phyloP scores from a whole-genome alignment of 1,140 invertebrate species.

The Drosophila auraria region DNA sequence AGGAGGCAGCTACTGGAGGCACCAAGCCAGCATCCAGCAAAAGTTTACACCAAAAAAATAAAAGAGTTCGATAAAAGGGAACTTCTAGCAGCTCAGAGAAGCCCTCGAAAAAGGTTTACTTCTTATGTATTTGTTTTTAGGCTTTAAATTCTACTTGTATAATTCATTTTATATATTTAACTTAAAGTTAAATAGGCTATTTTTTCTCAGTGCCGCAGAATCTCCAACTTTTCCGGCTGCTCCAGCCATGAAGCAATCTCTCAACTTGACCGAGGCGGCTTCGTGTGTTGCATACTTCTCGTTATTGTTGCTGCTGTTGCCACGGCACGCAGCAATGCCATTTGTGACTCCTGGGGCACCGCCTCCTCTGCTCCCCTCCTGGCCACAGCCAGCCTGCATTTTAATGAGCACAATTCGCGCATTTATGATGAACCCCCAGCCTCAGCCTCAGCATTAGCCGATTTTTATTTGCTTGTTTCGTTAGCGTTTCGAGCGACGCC shows the following conservation, averaged over 20 bases:
- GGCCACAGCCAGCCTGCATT: conserved; percentile 65
- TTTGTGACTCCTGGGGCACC: conserved; percentile 66
- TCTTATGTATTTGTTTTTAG: too few species aligned
- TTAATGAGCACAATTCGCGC: conserved; percentile 83
- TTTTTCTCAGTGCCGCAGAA: conserved; percentile 3
- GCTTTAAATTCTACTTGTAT: too few species aligned
- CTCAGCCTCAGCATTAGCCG: conserved; percentile 61
- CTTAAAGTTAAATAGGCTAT: too few species aligned
- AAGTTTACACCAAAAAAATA: not conserved
- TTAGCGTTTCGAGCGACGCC: conserved; percentile 59
- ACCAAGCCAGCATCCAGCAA: not conserved
- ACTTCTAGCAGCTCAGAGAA: not conserved
- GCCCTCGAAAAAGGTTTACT: too few species aligned
- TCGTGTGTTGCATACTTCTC: conserved; percentile 68
- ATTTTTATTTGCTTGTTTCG: conserved; percentile 81
- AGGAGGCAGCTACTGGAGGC: conserved; percentile 20
- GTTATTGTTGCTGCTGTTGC: conserved; percentile 55
- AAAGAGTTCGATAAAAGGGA: not conserved
- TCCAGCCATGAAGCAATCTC: conserved; percentile 64
- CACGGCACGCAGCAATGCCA: conserved; percentile 77
- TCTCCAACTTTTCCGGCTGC: not conserved
- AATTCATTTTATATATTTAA: too few species aligned
- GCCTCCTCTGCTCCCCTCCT: conserved; percentile 7
- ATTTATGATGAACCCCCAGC: conserved; percentile 68
- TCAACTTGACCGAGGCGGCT: conserved; percentile 67